Conservation (phyloP, 2,113 vertebrate species). For the Camarhynchus parvulus region DNA sequence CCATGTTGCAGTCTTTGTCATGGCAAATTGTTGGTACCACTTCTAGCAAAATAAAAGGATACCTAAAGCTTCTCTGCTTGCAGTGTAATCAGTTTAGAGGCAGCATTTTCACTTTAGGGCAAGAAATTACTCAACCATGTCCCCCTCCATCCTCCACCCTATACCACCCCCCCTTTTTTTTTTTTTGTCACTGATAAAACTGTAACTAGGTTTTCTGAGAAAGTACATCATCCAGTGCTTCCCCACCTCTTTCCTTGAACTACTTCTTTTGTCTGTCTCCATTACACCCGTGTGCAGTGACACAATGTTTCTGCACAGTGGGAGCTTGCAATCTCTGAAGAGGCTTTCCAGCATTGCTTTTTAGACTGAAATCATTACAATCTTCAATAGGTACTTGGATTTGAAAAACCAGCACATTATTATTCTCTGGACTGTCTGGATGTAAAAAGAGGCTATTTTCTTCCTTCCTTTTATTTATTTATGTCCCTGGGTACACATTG, state of each 20-base stretch:
- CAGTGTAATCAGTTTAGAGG: neutral
- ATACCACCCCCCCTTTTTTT: neutral
- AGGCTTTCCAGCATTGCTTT: conserved; percentile 79
- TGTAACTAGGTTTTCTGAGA: conserved; percentile 32
- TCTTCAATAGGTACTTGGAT: conserved; percentile 79
- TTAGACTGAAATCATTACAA: conserved; percentile 80
- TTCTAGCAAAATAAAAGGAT: neutral
- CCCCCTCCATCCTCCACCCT: neutral
- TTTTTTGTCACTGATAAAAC: neutral
- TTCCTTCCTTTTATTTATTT: conserved; percentile 34
- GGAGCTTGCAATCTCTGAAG: conserved; percentile 79
- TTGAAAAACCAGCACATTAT: conserved; percentile 79
- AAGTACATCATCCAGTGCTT: conserved; percentile 47
- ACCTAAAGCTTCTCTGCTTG: neutral
- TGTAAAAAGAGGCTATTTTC: conserved; percentile 76
- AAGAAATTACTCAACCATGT: neutral
- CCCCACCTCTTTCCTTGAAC: conserved; percentile 63
- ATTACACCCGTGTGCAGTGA: conserved; percentile 71
- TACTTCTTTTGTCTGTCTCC: conserved; percentile 80
- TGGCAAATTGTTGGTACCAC: conserved; percentile 23
- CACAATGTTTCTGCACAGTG: conserved; percentile 80
- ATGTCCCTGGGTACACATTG: conserved; percentile 54
- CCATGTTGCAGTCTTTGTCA: neutral
- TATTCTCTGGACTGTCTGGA: conserved; percentile 77
- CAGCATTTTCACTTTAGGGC: neutral